Base-by-base conservation (phyloP, 2,797 vertebrate species). In the Cynodonichthys magdalenae region DNA sequence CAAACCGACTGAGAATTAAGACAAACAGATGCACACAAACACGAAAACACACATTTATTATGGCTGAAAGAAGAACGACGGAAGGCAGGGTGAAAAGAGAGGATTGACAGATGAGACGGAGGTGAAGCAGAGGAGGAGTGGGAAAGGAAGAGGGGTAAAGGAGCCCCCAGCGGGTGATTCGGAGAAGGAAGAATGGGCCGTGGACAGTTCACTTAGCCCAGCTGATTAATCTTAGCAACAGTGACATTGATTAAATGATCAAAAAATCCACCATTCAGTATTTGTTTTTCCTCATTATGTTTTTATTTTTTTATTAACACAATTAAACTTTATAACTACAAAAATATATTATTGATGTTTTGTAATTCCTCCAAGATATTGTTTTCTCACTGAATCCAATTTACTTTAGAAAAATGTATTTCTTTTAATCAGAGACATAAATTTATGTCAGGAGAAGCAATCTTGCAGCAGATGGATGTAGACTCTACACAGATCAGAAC, bases 41-140 rank as follows among this genome's bases (percentile, higher is more conserved):
- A 59, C 6, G 73, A 87, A 84, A 90, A 93, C 92, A 93, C 93
- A 12, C 36, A 94, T 94, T 92, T 73, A 94, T 92, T 57, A 82
- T 75, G 86, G 85, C 77, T 66, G 62, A 66, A 47, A 74, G 20
- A n/a, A 71, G 63, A 63, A 60, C 47, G 18, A 46, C 65, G 52
- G 17, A 53, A 51, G 31, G 49, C 48, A 51, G 58, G 66, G 60
- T 41, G 54, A 75, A 70, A 75, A 75, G 66, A 59, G 59, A 29
- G 59, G 60, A 74, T 61, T 73, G 70, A 77, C 47, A 65, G 75
- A 82, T 67, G 77, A 76, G 68, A 77, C 49, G 82, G 86, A 84
- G 83, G 87, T 88, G 90, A 70, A 66, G 60, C 1, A 7, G 52
- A 59, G 77, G 71, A 60, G 52, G 53, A 47, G 74, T 15, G 19